These are phyloP conservation scores for Rhynchophorus ferrugineus DNA, from an alignment of 1,140 invertebrate species.

Conservation along the genomic window DNA sequence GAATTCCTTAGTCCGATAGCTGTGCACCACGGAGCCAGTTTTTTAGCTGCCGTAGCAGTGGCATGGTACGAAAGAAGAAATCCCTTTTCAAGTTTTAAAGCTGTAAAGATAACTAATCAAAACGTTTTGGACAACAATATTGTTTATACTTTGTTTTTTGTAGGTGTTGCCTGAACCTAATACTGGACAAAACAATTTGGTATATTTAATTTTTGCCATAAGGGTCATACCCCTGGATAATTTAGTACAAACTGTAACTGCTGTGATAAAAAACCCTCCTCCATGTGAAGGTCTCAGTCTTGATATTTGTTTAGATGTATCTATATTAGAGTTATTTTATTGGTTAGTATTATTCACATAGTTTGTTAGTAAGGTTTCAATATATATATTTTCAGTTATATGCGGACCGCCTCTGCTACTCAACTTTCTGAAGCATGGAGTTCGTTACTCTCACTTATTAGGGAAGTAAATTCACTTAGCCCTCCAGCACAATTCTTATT, in stretches of 20 bases:
- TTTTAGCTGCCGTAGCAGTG: constrained; percentile 78
- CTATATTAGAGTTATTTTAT: constrained; percentile 54
- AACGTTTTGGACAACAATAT: neutral
- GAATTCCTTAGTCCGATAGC: constrained; percentile 84
- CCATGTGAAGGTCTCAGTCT: constrained; percentile 55
- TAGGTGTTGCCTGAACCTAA: constrained; percentile 59
- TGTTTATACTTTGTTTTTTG: constrained; percentile 11
- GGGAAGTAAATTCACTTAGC: constrained; percentile 61
- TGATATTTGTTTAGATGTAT: constrained; percentile 55
- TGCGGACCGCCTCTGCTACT: constrained; percentile 57
- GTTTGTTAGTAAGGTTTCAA: neutral
- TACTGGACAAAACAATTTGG: constrained; percentile 67
- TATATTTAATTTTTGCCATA: constrained; percentile 72
- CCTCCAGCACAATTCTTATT: constrained; percentile 77
- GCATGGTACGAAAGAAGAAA: constrained; percentile 76
- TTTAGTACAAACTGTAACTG: constrained; percentile 76
- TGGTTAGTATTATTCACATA: constrained; percentile 34
- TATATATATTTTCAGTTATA: constrained; percentile 50
- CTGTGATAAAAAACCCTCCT: constrained; percentile 72
- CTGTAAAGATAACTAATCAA: constrained; percentile 35
- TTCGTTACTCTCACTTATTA: constrained; percentile 68
- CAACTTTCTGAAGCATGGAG: constrained; percentile 75
- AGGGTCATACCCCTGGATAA: constrained; percentile 80
- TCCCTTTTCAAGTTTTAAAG: constrained; percentile 43
- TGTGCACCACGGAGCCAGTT: constrained; percentile 73